Percentiles rank a stretch among this genome's conserved stretches.
phyloP scores from a whole-genome alignment of 2,888 invertebrate genomes.

The Taphrorychus bicolor region DNA sequence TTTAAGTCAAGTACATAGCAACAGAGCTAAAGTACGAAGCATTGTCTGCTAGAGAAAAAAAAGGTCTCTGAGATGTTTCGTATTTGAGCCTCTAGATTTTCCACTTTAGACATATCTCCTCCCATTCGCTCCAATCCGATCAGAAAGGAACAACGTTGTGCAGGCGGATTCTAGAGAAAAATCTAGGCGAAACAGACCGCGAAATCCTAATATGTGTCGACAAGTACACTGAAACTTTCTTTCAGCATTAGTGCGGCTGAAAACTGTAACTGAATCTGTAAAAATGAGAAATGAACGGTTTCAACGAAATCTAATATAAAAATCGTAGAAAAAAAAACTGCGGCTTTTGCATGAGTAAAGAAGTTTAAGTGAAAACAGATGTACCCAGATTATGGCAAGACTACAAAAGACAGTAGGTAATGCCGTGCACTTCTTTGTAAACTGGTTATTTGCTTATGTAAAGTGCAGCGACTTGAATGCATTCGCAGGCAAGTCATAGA shows the following conservation, averaged over 20 bases:
- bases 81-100: no score
- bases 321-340: no score
- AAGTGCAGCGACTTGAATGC: conserved; percentile 32
- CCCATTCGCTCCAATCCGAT: conserved; percentile 8
- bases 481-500: conserved; percentile 22
- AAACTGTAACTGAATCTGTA: background rate
- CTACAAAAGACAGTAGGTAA: conserved; percentile 15
- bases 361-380: background rate
- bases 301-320: no score
- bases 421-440: conserved; percentile 25
- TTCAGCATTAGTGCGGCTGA: conserved; percentile 7
- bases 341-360: background rate
- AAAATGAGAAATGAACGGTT: no score
- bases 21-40: no score
- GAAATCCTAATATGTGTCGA: conserved; percentile 20
- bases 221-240: conserved; percentile 25
- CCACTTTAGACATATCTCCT: background rate
- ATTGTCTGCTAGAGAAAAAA: no score
- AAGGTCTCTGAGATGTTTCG: no score
- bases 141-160: conserved; percentile 14
- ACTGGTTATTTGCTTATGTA: conserved; percentile 33
- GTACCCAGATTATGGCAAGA: background rate
- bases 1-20: no score
- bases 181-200: conserved; percentile 13
- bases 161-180: conserved; percentile 5